Base-by-base conservation (phyloP, 2,113 vertebrate species). In the Toxostoma redivivum region DNA sequence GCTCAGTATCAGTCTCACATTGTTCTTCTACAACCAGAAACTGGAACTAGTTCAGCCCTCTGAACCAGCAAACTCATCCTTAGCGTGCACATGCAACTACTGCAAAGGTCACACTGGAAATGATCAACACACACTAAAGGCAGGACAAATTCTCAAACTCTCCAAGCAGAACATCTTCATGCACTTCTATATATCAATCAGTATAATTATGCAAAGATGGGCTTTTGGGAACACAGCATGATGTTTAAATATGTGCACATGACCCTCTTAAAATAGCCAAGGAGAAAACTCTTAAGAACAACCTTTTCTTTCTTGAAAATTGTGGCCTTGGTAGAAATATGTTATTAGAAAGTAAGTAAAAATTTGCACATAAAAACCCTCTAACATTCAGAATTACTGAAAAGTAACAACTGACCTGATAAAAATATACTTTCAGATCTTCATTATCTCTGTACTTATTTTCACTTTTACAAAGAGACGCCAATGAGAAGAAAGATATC, bases 331-430 rank as follows among this genome's bases (percentile, higher is more conserved):
- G 23, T 22, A 67, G n/a, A 72, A 86, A 76, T 3, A 23, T 0
- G 0, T 35, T 74, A 53, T 74, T 70, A 33, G 14, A 79, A 66
- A 77, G 18, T 5, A 81, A 4, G 6, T 15, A 58, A 73, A 91
- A 42, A 42, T 30, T 35, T 50, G 21, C 48, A 65, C 0, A 1
- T 31, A 51, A 89, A 95, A 82, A 2, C 4, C 7, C 24, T 45
- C 27, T 64, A 64, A 70, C 7, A 67, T 50, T 56, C 24, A 94
- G 37, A 89, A 73, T 58, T 82, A 50, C 4, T 80, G 45, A 90
- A 91, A 90, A 95, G 54, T 30, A 89, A 35, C 45, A 94, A 97
- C 97, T 96, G 58, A 99, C 99, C 99, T 99, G 99, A 67, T 60
- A 90, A 42, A 98, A 83, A 94, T 98, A 97, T 48, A 99, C 88